These are phyloP conservation scores for Oreochromis spilurus DNA, from an alignment of 2,113 vertebrate species.

Conservation along the genomic window DNA sequence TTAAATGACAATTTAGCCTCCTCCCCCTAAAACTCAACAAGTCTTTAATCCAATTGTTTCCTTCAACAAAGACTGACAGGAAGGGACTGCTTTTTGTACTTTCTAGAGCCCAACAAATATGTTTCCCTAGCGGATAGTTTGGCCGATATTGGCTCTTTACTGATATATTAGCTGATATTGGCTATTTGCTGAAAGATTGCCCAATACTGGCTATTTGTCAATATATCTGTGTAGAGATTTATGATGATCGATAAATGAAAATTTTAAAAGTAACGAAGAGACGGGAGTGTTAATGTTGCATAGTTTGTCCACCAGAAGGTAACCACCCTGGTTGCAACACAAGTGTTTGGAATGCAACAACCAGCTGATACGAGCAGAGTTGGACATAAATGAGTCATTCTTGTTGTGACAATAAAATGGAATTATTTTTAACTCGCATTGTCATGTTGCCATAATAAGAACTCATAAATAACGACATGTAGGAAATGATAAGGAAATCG, in stretches of 20 bases:
- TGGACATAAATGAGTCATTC: background rate
- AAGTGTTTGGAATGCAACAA: background rate
- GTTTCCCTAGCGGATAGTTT: rapidly evolving
- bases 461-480: background rate
- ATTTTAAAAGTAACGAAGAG: background rate
- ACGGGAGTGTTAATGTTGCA: background rate
- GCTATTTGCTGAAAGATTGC: background rate
- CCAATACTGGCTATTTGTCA: background rate
- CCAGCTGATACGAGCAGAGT: background rate
- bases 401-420: background rate
- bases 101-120: background rate
- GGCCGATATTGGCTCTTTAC: rapidly evolving
- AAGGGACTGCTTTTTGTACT: background rate
- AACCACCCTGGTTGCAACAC: background rate
- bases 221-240: background rate
- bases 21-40: background rate
- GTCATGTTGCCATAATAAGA: background rate
- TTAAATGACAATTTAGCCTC: background rate
- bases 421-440: background rate
- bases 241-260: background rate
- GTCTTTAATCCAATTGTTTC: background rate
- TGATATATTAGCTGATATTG: background rate
- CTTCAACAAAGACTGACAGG: background rate
- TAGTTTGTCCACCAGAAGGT: background rate
- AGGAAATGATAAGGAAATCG: background rate